phyloP scores from a whole-genome alignment of 2,797 vertebrate species.

The Fistularia commersonii region DNA sequence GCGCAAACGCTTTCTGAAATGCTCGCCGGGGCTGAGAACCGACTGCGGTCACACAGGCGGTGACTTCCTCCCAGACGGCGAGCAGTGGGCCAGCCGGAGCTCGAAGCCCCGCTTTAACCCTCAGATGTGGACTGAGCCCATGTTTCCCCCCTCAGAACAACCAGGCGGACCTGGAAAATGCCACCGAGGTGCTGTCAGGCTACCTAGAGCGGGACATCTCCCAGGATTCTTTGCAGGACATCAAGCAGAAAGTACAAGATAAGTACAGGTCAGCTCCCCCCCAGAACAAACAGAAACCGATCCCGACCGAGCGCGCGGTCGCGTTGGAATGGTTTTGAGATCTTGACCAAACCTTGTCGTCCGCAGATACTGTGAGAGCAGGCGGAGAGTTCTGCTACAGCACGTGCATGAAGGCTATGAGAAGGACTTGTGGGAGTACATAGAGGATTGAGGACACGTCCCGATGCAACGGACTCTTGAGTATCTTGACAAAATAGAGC shows the following conservation, averaged over 20 bases:
- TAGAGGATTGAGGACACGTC: conserved; percentile 93
- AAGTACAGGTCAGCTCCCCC: conserved; percentile 98
- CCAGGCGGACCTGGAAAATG: conserved; percentile 99
- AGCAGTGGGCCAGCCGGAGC: too few species aligned
- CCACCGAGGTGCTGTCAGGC: conserved; percentile 98
- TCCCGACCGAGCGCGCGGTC: neutral
- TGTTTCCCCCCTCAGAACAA: conserved; percentile 84
- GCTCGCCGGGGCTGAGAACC: too few species aligned
- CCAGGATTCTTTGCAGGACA: conserved; percentile 99
- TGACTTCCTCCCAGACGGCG: too few species aligned
- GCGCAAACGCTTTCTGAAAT: too few species aligned
- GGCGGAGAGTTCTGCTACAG: conserved; percentile 97
- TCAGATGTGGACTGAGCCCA: too few species aligned
- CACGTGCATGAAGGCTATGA: conserved; percentile 99
- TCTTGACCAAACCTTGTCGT: neutral
- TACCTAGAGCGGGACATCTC: conserved; percentile 99
- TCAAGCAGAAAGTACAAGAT: conserved; percentile 99
- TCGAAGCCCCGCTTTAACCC: too few species aligned
- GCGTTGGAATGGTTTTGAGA: neutral
- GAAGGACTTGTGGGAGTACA: conserved; percentile 99
- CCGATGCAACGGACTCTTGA: conserved; percentile 77
- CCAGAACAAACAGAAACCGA: conserved; percentile 14
- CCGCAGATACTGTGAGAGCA: conserved; percentile 98
- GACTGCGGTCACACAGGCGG: too few species aligned
- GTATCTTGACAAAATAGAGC: conserved; percentile 90